Evolutionary conservation across 2,888 invertebrate genomes (phyloP).

Genomic region (Chrysodeixis includens): DNA sequence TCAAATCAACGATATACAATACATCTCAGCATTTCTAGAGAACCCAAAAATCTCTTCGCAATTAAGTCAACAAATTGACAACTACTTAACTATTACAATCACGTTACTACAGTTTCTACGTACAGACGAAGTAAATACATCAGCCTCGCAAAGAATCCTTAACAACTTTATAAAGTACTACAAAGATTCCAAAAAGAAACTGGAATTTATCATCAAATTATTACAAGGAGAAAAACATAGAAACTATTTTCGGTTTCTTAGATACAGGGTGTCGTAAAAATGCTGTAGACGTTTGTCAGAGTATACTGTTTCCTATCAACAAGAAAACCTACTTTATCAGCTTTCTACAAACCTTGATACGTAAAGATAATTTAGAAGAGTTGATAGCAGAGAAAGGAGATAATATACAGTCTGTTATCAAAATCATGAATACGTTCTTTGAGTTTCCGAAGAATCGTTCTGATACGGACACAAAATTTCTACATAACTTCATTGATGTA

Average conservation of each 20-base stretch:
- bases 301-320: slow-evolving; percentile 76
- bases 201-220: slow-evolving; percentile 79
- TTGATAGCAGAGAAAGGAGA: slow-evolving; percentile 82
- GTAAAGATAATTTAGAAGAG: slow-evolving; percentile 78
- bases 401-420: slow-evolving; percentile 81
- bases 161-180: slow-evolving; percentile 74
- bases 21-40: slow-evolving; percentile 75
- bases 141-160: slow-evolving; percentile 67
- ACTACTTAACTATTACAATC: slow-evolving; percentile 72
- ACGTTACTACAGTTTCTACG: slow-evolving; percentile 73
- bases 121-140: slow-evolving; percentile 54
- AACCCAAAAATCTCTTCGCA: slow-evolving; percentile 75
- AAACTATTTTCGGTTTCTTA: slow-evolving; percentile 77
- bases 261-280: slow-evolving; percentile 68
- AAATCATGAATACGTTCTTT: slow-evolving; percentile 81
- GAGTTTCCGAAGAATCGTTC: slow-evolving; percentile 75
- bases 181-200: slow-evolving; percentile 80
- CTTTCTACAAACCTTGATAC: slow-evolving; percentile 78
- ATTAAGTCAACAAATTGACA: slow-evolving; percentile 70
- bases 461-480: slow-evolving; percentile 67
- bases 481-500: slow-evolving; percentile 77
- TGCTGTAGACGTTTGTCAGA: slow-evolving; percentile 73
- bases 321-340: slow-evolving; percentile 78
- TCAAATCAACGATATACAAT: slow-evolving; percentile 67
- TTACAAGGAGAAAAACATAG: slow-evolving; percentile 76